phyloP scores from a whole-genome alignment of 2,797 vertebrate genomes.

The Iguana delicatissima region DNA sequence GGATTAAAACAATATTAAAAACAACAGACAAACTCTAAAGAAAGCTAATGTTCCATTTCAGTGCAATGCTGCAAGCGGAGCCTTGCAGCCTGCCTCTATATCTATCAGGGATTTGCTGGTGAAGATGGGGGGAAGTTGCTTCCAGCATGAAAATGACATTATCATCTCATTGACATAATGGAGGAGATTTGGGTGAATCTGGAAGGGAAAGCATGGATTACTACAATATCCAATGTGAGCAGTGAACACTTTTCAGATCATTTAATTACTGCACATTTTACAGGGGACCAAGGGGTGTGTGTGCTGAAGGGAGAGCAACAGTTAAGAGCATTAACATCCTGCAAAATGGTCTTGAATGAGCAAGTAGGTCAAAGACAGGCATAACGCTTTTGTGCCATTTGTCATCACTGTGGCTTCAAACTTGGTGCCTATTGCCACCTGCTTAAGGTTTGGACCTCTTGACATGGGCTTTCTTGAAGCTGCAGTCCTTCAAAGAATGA shows the following conservation, averaged over 20 bases:
- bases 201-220: conserved; percentile 17
- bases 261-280: background rate
- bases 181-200: conserved; percentile 16
- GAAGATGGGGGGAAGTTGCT: background rate
- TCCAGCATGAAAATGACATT: background rate
- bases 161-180: conserved; percentile 29
- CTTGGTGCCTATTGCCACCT: background rate
- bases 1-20: too few species aligned
- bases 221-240: background rate
- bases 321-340: background rate
- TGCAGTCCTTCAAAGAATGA: background rate
- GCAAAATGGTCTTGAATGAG: background rate
- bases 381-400: background rate
- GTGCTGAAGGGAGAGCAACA: background rate
- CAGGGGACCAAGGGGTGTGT: background rate
- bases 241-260: background rate
- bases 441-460: background rate
- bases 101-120: background rate
- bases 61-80: background rate
- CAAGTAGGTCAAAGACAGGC: background rate
- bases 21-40: background rate
- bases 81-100: background rate
- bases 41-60: too few species aligned
- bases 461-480: background rate
- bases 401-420: background rate